Evolutionary conservation across 1,140 invertebrate species (phyloP), one percentile per base, ranked within the genome.

Genomic region (Wasmannia auropunctata): DNA sequence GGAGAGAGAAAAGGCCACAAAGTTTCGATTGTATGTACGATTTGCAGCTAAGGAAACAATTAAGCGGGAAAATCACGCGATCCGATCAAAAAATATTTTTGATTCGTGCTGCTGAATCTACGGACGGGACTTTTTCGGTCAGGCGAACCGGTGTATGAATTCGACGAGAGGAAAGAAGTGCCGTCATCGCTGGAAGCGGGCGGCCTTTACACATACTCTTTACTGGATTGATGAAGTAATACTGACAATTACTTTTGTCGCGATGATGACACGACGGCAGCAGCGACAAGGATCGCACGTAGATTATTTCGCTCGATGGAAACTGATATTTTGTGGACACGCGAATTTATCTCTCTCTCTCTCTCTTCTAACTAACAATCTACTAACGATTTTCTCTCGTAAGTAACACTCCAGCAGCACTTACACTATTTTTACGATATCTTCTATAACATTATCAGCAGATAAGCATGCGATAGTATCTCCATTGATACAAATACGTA

Each of bases 211-310:
- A 76, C 65, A 77, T 43, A 43, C 16, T 77, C 88, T 90, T 89
- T 91, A 87, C 85, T 77, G 74, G 76, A 54, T 65, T 86, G 91
- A 92, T 94, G 93, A 94, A 92, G 91, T 93, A 94, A 94, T 93
- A 83, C 69, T 37, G 43, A 60, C 79, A 88, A 84, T 91, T 92
- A 91, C 86, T 67, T 43, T 72, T 62, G 75, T 79, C 63, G 34
- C 63, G 65, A 83, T 87, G 86, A 81, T 74, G 87, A 77, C 51
- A 34, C 16, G 7, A 10, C n/a, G 46, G 81, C 22, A 56, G 67
- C 56, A 31, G 63, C 19, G n/a, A 54, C 76, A 60, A 28, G n/a
- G 25, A 70, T 84, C 51, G 43, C 69, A 40, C 5, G 37, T 77
- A 37, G 16, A 65, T 58, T 58, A 67, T 54, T 40, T n/a, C 31